phyloP scores from a whole-genome alignment of 1,140 invertebrate genomes.

The Zaprionus inermis region DNA sequence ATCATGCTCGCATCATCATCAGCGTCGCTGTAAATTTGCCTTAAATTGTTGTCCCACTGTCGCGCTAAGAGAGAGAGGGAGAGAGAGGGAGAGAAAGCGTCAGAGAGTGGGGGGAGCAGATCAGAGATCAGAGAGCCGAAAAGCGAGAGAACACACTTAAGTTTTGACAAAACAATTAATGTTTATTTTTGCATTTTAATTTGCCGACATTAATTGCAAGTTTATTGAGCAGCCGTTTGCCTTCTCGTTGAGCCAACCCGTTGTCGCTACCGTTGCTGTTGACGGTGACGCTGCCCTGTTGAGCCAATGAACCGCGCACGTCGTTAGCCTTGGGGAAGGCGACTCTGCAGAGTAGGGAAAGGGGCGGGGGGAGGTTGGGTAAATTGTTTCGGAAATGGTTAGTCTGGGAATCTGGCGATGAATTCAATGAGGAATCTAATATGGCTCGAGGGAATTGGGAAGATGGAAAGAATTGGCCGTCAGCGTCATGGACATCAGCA shows the following conservation, averaged over 20 bases:
- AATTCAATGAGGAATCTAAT: background rate
- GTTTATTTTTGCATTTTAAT: slow-evolving; percentile 83
- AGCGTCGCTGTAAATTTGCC: slow-evolving; percentile 41
- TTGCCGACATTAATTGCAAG: slow-evolving; percentile 82
- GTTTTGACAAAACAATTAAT: slow-evolving; percentile 80
- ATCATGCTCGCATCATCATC: slow-evolving; percentile 14
- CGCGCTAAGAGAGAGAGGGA: background rate
- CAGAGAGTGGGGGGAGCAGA: background rate
- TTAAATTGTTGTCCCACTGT: slow-evolving; percentile 43
- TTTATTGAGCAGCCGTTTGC: slow-evolving; percentile 71
- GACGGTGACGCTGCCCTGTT: slow-evolving; percentile 6
- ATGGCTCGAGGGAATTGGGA: background rate
- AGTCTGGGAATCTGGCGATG: slow-evolving; percentile 1
- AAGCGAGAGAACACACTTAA: slow-evolving; percentile 52
- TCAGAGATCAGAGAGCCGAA: slow-evolving; percentile 3
- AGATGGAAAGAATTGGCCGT: slow-evolving; percentile 38
- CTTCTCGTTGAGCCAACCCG: slow-evolving; percentile 50
- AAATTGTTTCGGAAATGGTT: background rate
- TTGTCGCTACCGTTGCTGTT: background rate
- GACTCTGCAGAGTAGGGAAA: too few relatives aligned
- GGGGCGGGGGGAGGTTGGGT: background rate
- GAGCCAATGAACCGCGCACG: slow-evolving; percentile 68
- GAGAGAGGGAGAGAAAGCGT: background rate
- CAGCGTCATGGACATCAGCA: slow-evolving; percentile 65
- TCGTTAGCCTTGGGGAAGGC: slow-evolving; percentile 58